A percentile compares a stretch with the other conserved stretches of the same genome.
Evolutionary conservation across 2,888 invertebrate species (phyloP).

Genomic region (Kryphioiulus occultus): DNA sequence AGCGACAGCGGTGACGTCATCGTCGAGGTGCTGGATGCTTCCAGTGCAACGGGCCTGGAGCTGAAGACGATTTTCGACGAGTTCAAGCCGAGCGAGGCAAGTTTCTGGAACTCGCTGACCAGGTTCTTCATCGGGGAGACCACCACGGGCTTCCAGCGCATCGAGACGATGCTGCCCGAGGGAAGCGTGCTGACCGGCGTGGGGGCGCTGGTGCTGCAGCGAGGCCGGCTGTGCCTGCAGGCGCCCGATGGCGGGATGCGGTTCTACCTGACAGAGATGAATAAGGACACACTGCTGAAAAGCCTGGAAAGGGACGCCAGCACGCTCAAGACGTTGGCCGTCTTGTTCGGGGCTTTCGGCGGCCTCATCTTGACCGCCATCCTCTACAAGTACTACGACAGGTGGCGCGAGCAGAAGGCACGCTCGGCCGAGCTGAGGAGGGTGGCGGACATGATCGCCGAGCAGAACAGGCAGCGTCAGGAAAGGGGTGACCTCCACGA

Average conservation of each 20-base stretch:
- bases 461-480: background rate
- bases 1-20: conserved; percentile 66
- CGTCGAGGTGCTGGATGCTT: conserved; percentile 78
- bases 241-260: conserved; percentile 76
- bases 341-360: conserved; percentile 69
- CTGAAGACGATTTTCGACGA: conserved; percentile 84
- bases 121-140: conserved; percentile 83
- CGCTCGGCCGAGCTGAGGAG: background rate
- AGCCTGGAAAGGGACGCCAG: conserved; percentile 75
- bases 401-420: background rate
- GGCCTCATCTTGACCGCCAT: background rate
- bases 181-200: conserved; percentile 81
- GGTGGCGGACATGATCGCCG: background rate
- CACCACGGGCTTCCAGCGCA: conserved; percentile 83
- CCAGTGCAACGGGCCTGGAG: conserved; percentile 73
- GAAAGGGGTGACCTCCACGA: background rate
- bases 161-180: conserved; percentile 84
- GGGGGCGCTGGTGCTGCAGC: conserved; percentile 76
- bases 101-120: conserved; percentile 81
- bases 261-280: conserved; percentile 80
- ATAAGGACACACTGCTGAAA: conserved; percentile 76
- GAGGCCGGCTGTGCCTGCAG: conserved; percentile 72
- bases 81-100: conserved; percentile 79
- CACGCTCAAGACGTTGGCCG: conserved; percentile 65
- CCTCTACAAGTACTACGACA: background rate